Conservation (phyloP, 2,113 vertebrate genomes). For the Petrocephalus zakoni region DNA sequence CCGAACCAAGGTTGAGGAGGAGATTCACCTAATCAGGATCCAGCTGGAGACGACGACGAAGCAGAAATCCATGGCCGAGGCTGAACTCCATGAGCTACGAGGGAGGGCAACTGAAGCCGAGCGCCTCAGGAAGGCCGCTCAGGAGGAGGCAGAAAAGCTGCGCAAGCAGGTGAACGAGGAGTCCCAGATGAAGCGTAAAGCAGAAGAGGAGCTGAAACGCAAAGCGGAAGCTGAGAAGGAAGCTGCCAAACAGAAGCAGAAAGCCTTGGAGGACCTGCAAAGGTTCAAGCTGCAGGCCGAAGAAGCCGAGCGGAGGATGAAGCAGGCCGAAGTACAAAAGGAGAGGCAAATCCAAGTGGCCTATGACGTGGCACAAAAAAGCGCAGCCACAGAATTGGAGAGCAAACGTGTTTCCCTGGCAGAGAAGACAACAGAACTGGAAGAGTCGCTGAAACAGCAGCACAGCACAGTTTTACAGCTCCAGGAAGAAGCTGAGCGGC, state of each 20-base stretch:
- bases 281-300: slow-evolving; percentile 74
- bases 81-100: slow-evolving; percentile 75
- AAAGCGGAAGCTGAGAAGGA: slow-evolving; percentile 82
- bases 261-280: slow-evolving; percentile 79
- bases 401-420: slow-evolving; percentile 78
- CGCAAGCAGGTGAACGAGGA: slow-evolving; percentile 86
- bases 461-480: slow-evolving; percentile 77
- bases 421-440: slow-evolving; percentile 81
- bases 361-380: slow-evolving; percentile 75
- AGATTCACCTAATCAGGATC: slow-evolving; percentile 79
- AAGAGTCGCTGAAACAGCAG: slow-evolving; percentile 84
- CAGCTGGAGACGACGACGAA: slow-evolving; percentile 78
- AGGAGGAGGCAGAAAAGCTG: slow-evolving; percentile 89
- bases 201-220: slow-evolving; percentile 78
- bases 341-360: slow-evolving; percentile 78
- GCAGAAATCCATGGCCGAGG: slow-evolving; percentile 76
- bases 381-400: slow-evolving; percentile 70
- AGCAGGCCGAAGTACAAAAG: slow-evolving; percentile 81
- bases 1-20: slow-evolving; percentile 82
- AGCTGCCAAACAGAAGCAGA: slow-evolving; percentile 81
- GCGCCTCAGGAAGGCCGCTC: slow-evolving; percentile 71
- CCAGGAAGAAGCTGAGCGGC: slow-evolving; percentile 75
- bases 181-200: slow-evolving; percentile 81
- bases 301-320: slow-evolving; percentile 79
- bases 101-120: slow-evolving; percentile 78